Conservation (phyloP, 2,797 vertebrate species). For the Scolopax rusticola region DNA sequence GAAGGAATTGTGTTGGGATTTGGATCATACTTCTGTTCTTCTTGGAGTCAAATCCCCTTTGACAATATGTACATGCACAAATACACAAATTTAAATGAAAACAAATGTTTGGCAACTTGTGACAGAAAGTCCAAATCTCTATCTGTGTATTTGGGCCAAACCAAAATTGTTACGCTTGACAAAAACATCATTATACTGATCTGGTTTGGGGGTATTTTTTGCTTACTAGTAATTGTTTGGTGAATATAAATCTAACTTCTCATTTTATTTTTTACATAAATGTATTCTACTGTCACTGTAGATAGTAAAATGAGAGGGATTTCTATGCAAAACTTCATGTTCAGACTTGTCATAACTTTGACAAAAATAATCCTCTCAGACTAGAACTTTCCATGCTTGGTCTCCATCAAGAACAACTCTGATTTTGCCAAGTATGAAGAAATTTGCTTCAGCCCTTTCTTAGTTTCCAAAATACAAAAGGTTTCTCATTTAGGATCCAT, state of each 20-base stretch:
- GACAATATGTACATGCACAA: constrained; percentile 39
- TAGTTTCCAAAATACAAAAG: constrained; percentile 50
- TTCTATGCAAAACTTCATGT: constrained; percentile 17
- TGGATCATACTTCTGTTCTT: constrained; percentile 53
- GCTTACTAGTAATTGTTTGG: constrained; percentile 64
- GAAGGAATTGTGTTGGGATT: constrained; percentile 42
- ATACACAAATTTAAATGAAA: constrained; percentile 66
- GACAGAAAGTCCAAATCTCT: constrained; percentile 62
- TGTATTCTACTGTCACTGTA: constrained; percentile 8
- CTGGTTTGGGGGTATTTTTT: constrained; percentile 48
- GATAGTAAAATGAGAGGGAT: constrained; percentile 40
- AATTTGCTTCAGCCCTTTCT: constrained; percentile 37
- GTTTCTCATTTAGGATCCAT: constrained; percentile 44
- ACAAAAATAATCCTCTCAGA: constrained; percentile 55
- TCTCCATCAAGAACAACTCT: constrained; percentile 36
- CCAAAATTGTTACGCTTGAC: constrained; percentile 52
- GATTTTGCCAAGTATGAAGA: constrained; percentile 48
- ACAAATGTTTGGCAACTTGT: constrained; percentile 67
- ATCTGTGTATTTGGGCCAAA: constrained; percentile 50
- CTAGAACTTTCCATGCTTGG: constrained; percentile 57
- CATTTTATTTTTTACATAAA: constrained; percentile 38
- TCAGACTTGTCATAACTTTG: constrained; percentile 48
- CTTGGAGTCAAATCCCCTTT: constrained; percentile 57
- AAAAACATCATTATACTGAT: constrained; percentile 59
- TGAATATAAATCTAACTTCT: constrained; percentile 54